These are phyloP conservation scores for Cephalopterus ornatus DNA, from an alignment of 2,113 vertebrate genomes.

Conservation along the genomic window DNA sequence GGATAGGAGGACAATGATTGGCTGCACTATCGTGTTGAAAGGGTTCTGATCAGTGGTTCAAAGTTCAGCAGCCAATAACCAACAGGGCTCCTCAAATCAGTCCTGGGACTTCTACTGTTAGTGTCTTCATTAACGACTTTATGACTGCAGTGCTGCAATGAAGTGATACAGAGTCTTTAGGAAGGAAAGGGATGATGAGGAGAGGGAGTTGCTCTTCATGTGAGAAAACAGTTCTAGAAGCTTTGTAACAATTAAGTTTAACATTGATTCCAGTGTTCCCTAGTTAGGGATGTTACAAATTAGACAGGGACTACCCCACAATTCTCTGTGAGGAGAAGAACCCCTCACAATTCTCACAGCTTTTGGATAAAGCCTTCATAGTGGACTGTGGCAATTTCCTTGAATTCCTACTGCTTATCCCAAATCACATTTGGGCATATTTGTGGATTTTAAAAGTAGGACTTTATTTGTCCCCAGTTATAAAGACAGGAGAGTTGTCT, in stretches of 20 bases:
- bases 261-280: background rate
- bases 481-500: background rate
- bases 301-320: background rate
- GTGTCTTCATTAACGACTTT: background rate
- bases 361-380: background rate
- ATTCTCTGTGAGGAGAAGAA: too few species aligned
- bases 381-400: background rate
- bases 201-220: background rate
- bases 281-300: background rate
- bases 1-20: background rate
- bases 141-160: background rate
- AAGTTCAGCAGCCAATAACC: background rate
- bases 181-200: background rate
- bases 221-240: background rate
- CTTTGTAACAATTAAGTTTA: background rate
- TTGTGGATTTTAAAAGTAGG: background rate
- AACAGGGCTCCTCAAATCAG: background rate
- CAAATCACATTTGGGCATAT: background rate
- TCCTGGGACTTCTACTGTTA: background rate
- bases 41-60: background rate
- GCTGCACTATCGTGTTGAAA: background rate
- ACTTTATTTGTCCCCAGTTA: background rate
- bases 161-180: background rate
- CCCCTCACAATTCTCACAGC: background rate
- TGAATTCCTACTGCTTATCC: background rate